Conservation (phyloP, 2,888 invertebrate species). For the Autographa pulchrina region DNA sequence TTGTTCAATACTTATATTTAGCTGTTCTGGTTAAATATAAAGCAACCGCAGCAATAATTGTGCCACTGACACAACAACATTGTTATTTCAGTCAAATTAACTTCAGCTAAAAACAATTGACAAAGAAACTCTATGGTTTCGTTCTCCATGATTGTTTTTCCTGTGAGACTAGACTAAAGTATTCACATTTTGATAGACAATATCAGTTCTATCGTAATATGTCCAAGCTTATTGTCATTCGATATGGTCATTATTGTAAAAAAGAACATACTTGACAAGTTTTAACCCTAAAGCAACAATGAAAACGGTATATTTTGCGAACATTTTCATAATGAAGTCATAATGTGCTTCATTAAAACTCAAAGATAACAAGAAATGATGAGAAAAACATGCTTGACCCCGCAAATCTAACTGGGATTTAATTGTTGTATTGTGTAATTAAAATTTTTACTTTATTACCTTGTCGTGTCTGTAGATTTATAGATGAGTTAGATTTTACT, state of each 20-base stretch:
- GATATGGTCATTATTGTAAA: neutral
- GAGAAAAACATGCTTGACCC: constrained; percentile 4
- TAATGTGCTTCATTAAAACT: neutral
- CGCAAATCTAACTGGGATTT: neutral
- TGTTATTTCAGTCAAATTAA: constrained; percentile 64
- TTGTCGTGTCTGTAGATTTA: neutral
- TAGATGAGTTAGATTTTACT: neutral
- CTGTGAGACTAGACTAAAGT: neutral
- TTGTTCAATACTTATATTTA: constrained; percentile 46
- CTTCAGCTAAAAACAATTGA: constrained; percentile 59
- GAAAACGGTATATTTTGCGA: too few species aligned
- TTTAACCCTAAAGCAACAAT: too few species aligned
- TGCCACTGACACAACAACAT: constrained; percentile 66
- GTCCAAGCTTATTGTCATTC: neutral
- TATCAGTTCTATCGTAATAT: neutral
- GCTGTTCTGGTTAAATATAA: constrained; percentile 61
- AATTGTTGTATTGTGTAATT: constrained; percentile 9
- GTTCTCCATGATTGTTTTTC: constrained; percentile 31
- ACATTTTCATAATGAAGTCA: neutral
- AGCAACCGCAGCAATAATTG: constrained; percentile 59
- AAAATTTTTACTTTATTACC: neutral
- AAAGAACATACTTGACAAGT: neutral
- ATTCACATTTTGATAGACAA: neutral
- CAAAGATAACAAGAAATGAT: neutral
- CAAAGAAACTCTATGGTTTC: constrained; percentile 59